Conservation (phyloP, 2,888 invertebrate species). For the Lasioglossum zephyrum region DNA sequence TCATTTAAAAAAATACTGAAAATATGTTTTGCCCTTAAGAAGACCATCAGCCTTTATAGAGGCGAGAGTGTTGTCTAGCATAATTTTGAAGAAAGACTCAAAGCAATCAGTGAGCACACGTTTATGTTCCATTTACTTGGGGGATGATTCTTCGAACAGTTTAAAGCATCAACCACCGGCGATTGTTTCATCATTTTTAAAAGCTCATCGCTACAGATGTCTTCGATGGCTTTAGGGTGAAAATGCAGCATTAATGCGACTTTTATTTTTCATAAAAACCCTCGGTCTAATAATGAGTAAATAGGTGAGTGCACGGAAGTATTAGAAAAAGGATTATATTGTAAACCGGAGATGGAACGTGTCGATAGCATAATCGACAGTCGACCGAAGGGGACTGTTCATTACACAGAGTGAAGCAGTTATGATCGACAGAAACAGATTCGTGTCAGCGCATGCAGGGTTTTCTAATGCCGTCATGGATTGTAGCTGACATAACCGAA, state of each 20-base stretch:
- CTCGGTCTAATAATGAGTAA: not conserved
- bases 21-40: too few species aligned
- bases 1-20: too few species aligned
- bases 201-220: not conserved
- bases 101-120: too few species aligned
- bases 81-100: too few species aligned
- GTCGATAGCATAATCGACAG: not conserved
- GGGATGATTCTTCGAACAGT: not conserved
- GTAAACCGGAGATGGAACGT: not conserved
- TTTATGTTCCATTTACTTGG: too few species aligned
- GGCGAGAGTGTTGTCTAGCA: too few species aligned
- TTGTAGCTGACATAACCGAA: not conserved
- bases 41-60: too few species aligned
- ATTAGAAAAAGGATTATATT: not conserved
- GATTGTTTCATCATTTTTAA: not conserved
- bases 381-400: not conserved
- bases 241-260: too few species aligned
- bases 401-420: not conserved
- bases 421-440: not conserved
- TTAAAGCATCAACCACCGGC: not conserved
- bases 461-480: not conserved
- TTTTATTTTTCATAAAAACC: not conserved
- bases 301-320: not conserved
- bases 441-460: not conserved
- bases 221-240: too few species aligned